These are phyloP conservation scores for Zosterops hypoxanthus DNA, from an alignment of 2,113 vertebrate species.

Conservation along the genomic window DNA sequence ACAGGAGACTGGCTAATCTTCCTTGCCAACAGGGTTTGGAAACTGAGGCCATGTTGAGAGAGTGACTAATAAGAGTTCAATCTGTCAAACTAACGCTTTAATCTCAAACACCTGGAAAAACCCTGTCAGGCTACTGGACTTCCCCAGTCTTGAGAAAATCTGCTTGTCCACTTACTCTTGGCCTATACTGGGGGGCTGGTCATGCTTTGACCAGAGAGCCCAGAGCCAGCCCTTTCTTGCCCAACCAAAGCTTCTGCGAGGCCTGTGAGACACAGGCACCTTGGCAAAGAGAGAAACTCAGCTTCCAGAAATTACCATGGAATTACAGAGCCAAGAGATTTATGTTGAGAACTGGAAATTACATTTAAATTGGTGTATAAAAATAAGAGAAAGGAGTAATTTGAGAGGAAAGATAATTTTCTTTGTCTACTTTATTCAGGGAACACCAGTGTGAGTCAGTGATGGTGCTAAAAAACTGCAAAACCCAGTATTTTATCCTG, in stretches of 20 bases:
- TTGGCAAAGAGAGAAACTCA: background rate
- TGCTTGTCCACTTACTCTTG: background rate
- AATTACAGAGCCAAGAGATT: background rate
- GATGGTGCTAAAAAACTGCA: background rate
- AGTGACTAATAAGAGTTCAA: background rate
- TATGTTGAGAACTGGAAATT: background rate
- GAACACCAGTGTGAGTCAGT: background rate
- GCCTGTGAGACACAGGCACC: too few relatives aligned
- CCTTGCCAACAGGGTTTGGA: background rate
- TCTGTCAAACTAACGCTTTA: background rate
- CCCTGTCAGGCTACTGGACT: rapidly evolving
- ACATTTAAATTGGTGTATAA: background rate
- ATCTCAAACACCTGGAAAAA: background rate
- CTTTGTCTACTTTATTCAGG: background rate
- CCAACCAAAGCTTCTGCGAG: rapidly evolving
- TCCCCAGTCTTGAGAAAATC: background rate
- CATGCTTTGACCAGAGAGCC: rapidly evolving
- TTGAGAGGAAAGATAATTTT: background rate
- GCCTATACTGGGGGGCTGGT: rapidly evolving
- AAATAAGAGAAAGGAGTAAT: background rate
- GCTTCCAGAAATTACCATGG: background rate
- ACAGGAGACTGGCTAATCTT: background rate
- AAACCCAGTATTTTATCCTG: background rate
- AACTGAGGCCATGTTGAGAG: background rate
- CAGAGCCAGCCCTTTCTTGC: background rate